These are phyloP conservation scores for Drosophila nr. perissopoda DNA, from an alignment of 2,888 invertebrate species.

Conservation along the genomic window DNA sequence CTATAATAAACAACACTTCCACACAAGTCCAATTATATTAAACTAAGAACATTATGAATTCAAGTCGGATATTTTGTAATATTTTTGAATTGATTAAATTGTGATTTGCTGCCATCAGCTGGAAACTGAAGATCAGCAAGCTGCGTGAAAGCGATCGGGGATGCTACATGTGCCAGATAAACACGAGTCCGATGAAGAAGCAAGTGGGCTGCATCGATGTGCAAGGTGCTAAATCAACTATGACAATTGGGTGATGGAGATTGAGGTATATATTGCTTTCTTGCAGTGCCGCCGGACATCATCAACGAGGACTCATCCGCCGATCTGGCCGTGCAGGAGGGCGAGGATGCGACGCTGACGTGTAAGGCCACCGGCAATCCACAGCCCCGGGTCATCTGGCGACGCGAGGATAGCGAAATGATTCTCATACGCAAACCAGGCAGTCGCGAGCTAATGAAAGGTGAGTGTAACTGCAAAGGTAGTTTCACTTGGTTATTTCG, in stretches of 20 bases:
- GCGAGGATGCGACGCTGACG: slow-evolving; percentile 90
- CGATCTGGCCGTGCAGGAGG: slow-evolving; percentile 91
- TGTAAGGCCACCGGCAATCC: slow-evolving; percentile 94
- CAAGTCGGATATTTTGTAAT: fast-evolving
- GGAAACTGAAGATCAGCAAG: slow-evolving; percentile 94
- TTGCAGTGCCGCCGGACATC: slow-evolving; percentile 91
- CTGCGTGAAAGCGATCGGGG: slow-evolving; percentile 93
- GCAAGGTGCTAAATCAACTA: slow-evolving; percentile 85
- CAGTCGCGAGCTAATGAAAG: slow-evolving; percentile 84
- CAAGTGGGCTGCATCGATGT: slow-evolving; percentile 95
- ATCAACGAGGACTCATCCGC: slow-evolving; percentile 91
- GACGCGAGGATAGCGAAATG: slow-evolving; percentile 90
- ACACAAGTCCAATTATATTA: neutral
- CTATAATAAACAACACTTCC: neutral
- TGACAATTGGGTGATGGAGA: neutral
- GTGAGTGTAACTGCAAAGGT: slow-evolving; percentile 59
- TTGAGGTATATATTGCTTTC: neutral
- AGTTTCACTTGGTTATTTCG: neutral
- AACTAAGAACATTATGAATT: neutral
- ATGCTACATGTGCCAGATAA: slow-evolving; percentile 97
- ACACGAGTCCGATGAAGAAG: slow-evolving; percentile 94
- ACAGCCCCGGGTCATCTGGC: slow-evolving; percentile 91
- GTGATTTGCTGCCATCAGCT: slow-evolving; percentile 21
- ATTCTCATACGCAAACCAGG: slow-evolving; percentile 87
- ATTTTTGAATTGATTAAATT: neutral